These are phyloP conservation scores for Aurelia sp. DNA, from an alignment of 30 jellyfish, hydroid and myxozoan species.

Conservation along the genomic window DNA sequence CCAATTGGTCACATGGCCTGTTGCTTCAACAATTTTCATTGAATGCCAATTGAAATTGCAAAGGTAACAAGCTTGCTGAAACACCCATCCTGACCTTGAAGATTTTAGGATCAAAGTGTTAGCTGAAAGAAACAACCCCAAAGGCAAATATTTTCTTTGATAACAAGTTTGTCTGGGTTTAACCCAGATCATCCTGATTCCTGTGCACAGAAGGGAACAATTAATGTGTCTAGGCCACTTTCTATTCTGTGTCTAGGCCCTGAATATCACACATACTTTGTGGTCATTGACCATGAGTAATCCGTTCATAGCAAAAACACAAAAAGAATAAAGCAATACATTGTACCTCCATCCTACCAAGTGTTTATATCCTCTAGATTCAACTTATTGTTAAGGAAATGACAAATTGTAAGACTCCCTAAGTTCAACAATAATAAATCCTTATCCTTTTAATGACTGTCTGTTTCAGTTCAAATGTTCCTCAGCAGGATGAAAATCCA, in stretches of 20 bases:
- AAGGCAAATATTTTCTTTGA: slow-evolving; percentile 39
- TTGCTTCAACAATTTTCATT: too few relatives aligned
- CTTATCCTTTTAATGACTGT: slow-evolving; percentile 55
- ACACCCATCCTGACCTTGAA: too few relatives aligned
- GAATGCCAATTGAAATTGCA: too few relatives aligned
- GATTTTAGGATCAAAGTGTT: too few relatives aligned
- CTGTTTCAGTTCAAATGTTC: slow-evolving; percentile 16
- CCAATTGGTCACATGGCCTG: too few relatives aligned
- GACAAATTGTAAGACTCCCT: slow-evolving; percentile 55
- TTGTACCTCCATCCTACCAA: slow-evolving; percentile 1
- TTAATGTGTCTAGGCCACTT: background rate
- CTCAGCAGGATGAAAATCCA: slow-evolving; percentile 53
- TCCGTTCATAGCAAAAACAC: background rate
- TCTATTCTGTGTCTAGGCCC: slow-evolving; percentile 10
- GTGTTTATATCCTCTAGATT: slow-evolving; percentile 22
- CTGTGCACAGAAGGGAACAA: background rate
- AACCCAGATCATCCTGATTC: slow-evolving; percentile 41
- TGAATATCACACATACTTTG: slow-evolving; percentile 41
- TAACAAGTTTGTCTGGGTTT: slow-evolving; percentile 20
- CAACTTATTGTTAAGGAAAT: slow-evolving; percentile 20
- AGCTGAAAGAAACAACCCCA: background rate
- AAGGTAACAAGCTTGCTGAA: too few relatives aligned
- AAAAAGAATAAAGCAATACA: slow-evolving; percentile 8
- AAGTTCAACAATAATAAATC: slow-evolving; percentile 56
- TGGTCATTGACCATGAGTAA: slow-evolving; percentile 34